These are phyloP conservation scores for Cassiopea andromeda DNA, from an alignment of 30 jellyfish, hydroid and myxozoan genomes.

Conservation along the genomic window DNA sequence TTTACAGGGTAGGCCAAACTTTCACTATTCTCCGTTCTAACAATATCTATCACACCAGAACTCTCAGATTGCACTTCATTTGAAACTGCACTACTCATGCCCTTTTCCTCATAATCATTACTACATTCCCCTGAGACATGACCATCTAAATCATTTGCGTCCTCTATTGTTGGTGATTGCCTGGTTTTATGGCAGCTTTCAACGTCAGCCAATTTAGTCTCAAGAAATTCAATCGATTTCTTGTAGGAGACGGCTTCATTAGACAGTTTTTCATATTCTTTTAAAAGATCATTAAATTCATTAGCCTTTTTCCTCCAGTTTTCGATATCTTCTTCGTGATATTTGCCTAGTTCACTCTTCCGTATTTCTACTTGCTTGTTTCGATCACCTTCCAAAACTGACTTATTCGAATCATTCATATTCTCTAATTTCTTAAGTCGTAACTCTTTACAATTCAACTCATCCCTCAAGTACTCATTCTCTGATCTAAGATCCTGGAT, in stretches of 20 bases:
- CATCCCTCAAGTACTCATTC: conserved; percentile 55
- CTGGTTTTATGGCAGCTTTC: conserved; percentile 22
- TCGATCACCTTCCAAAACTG: not conserved
- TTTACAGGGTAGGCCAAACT: not conserved
- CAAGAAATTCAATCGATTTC: conserved; percentile 16
- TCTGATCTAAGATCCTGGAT: conserved; percentile 56
- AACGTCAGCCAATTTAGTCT: not conserved
- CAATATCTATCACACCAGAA: not conserved
- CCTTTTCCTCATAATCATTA: not conserved
- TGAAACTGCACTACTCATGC: not conserved
- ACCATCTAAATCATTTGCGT: not conserved
- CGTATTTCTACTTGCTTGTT: not conserved
- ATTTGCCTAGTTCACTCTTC: conserved; percentile 16
- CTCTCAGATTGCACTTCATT: not conserved
- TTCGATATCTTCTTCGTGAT: conserved; percentile 33
- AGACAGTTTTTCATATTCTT: conserved; percentile 1
- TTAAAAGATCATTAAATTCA: not conserved
- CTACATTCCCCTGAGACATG: not conserved
- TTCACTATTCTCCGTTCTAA: not conserved
- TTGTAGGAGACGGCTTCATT: conserved; percentile 4
- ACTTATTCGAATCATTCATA: not conserved
- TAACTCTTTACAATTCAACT: conserved; percentile 22
- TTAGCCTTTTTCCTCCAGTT: conserved; percentile 17
- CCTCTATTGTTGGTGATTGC: conserved; percentile 7
- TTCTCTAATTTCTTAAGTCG: conserved; percentile 17